Evolutionary conservation across 2,888 invertebrate genomes (phyloP).

Genomic region (Sialis lutaria): DNA sequence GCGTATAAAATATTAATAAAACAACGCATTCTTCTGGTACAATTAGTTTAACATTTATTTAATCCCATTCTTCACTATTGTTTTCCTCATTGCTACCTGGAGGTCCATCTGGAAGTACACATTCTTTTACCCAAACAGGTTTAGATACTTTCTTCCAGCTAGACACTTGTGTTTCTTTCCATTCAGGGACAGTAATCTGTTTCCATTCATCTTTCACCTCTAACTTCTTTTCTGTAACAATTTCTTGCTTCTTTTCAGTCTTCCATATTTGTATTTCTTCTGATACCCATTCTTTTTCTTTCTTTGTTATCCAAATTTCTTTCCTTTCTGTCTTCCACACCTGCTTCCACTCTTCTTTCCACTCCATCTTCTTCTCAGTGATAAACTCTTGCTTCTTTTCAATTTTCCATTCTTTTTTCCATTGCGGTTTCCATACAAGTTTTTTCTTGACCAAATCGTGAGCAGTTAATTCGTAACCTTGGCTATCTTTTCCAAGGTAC

Average conservation of each 20-base stretch:
- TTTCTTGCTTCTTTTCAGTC: slow-evolving; percentile 47
- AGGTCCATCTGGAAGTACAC: slow-evolving; percentile 32
- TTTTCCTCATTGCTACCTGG: slow-evolving; percentile 12
- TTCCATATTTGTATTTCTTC: slow-evolving; percentile 42
- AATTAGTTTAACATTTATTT: too few relatives aligned
- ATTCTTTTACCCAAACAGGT: slow-evolving; percentile 63
- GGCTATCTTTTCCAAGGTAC: slow-evolving; percentile 40
- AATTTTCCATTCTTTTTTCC: slow-evolving; percentile 42
- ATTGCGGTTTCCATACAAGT: slow-evolving; percentile 50
- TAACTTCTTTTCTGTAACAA: slow-evolving; percentile 37
- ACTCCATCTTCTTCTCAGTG: slow-evolving; percentile 45
- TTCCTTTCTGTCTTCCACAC: slow-evolving; percentile 54
- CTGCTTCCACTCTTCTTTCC: slow-evolving; percentile 49
- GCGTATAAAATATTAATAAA: too few relatives aligned
- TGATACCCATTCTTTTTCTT: slow-evolving; percentile 37
- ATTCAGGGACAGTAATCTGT: slow-evolving; percentile 38
- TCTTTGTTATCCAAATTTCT: slow-evolving; percentile 39
- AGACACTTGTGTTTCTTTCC: slow-evolving; percentile 43
- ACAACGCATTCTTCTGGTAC: too few relatives aligned
- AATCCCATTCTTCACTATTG: too few relatives aligned
- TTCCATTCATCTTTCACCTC: slow-evolving; percentile 51
- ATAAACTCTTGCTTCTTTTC: slow-evolving; percentile 40
- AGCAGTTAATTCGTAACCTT: slow-evolving; percentile 49
- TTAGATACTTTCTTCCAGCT: slow-evolving; percentile 58
- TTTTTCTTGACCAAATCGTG: slow-evolving; percentile 52